phyloP scores from a whole-genome alignment of 2,113 vertebrate genomes.

The Cephalopterus ornatus region DNA sequence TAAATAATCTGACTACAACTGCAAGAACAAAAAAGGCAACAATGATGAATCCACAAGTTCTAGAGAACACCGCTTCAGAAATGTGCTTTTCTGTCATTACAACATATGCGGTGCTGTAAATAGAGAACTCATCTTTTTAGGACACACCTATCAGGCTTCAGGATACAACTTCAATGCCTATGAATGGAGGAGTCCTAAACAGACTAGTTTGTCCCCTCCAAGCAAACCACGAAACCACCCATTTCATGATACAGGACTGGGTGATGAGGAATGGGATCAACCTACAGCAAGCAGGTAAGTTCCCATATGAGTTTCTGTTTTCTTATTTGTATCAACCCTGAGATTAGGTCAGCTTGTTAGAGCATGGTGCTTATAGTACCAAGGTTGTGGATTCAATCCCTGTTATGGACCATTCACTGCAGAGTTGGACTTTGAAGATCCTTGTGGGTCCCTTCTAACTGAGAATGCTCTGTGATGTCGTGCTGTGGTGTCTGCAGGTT shows the following conservation, averaged over 20 bases:
- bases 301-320: not conserved
- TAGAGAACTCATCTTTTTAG: conserved; percentile 59
- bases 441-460: not conserved
- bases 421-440: not conserved
- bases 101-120: not conserved
- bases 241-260: conserved; percentile 86
- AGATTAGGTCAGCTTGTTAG: not conserved
- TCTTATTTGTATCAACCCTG: not conserved
- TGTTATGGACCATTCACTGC: not conserved
- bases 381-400: not conserved
- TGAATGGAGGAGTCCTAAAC: conserved; percentile 92
- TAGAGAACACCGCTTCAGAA: not conserved
- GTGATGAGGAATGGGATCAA: conserved; percentile 91
- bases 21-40: not conserved
- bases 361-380: not conserved
- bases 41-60: not conserved
- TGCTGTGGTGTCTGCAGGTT: not conserved
- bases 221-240: conserved; percentile 83
- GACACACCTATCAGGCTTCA: conserved; percentile 84
- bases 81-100: not conserved
- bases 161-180: conserved; percentile 89
- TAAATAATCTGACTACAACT: not conserved
- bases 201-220: conserved; percentile 83
- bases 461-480: not conserved
- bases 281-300: conserved; percentile 84